Conservation (phyloP, 2,113 vertebrate species). For the Microtus montanus region DNA sequence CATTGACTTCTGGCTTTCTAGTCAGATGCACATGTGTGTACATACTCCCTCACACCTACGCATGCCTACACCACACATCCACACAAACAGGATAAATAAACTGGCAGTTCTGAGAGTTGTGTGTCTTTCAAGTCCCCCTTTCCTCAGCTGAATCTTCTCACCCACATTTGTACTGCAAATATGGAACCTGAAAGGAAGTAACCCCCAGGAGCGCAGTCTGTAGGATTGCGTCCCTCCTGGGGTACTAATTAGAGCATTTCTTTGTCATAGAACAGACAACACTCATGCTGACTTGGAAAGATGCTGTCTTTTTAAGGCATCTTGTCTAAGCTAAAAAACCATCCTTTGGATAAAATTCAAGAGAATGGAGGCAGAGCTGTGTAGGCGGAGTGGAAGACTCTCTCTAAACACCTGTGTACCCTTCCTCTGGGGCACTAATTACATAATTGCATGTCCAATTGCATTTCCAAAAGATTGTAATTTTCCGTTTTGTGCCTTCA, state of each 20-base stretch:
- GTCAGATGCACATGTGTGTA: too few species aligned
- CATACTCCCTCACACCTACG: neutral
- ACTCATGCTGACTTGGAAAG: neutral
- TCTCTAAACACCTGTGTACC: neutral
- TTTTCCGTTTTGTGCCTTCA: constrained; percentile 43
- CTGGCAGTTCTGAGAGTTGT: neutral
- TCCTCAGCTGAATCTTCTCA: constrained; percentile 16
- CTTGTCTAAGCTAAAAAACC: constrained; percentile 20
- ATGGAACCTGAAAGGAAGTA: neutral
- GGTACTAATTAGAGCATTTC: constrained; percentile 23
- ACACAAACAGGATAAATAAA: neutral
- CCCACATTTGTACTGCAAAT: neutral
- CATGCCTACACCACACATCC: neutral
- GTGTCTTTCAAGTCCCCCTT: neutral
- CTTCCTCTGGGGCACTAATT: neutral
- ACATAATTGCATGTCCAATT: neutral
- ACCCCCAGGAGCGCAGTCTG: constrained; percentile 26
- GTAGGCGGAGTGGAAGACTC: neutral
- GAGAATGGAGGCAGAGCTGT: too few species aligned
- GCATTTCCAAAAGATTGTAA: neutral
- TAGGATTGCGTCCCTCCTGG: neutral
- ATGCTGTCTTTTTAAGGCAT: constrained; percentile 35
- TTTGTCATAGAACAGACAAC: constrained; percentile 23
- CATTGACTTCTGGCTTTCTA: neutral
- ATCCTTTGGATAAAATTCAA: neutral